Base-by-base conservation (phyloP, 2,888 invertebrate genomes). In the Drosophila pseudotakahashii region DNA sequence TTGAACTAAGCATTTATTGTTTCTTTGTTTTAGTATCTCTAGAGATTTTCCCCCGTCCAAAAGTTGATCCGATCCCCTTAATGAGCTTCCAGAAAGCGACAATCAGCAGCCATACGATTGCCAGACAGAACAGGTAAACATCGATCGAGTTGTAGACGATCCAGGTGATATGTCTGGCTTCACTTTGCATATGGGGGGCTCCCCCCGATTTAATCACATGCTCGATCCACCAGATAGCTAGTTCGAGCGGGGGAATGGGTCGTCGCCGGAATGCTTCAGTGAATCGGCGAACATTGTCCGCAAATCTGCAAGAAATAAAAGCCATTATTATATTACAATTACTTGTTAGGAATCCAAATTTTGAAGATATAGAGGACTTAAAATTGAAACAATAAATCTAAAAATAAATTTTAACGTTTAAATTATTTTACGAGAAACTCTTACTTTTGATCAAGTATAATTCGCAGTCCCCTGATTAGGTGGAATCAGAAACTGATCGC, bases 141-240 rank as follows among this genome's bases (percentile, higher is more conserved):
- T 94, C 94, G n/a, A 93, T 78, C 19, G 93, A 91, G 41, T 92
- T 90, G 59, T 92, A 92, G 71, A 92, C 89, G 71, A 93, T 92
- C 74, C 92, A 89, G 14, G 93, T 93, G 89, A 93, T 90, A 59
- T 92, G 91, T 9, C 92, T 77, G 90, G 71, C 92, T 23, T 91
- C 90, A 10, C 93, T 91, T 39, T 66, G 78, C 1, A 93, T 90
- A 80, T 94, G 93, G 2, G 91, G 92, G 0, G 94, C 93, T 0
- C 94, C 94, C 4, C 90, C 89, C 3, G 94, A 93, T 10, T 92
- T 89, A 0, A 93, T 93, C 0, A 94, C 93, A 77, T 94, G 93
- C 78, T 95, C 95, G 13, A 94, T 93, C 95, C 95, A 95, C 91
- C 94, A 94, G 5, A 94, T 91, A 1, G 95, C 93, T 36, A 94